Conservation (phyloP, 2,888 invertebrate genomes). For the Amblyjoppa proteus region DNA sequence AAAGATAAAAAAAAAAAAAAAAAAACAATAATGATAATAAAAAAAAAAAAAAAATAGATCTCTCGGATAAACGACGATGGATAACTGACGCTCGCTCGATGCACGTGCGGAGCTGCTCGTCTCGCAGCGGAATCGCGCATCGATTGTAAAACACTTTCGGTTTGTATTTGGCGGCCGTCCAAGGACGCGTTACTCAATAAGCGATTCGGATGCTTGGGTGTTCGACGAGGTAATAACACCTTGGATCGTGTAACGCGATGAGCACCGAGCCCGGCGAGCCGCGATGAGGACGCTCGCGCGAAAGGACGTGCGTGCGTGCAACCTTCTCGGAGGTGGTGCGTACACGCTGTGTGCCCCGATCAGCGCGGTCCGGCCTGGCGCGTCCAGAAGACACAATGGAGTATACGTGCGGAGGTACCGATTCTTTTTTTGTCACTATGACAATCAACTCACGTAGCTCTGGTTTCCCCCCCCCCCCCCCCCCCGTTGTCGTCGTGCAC, state of each 20-base stretch:
- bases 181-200: constrained; percentile 78
- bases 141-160: constrained; percentile 75
- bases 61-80: background rate
- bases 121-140: constrained; percentile 56
- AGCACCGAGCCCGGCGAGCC: constrained; percentile 9
- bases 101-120: constrained; percentile 12
- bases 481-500: constrained; percentile 17
- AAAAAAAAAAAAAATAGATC: background rate
- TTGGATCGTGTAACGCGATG: constrained; percentile 49
- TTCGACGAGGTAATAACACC: constrained; percentile 41
- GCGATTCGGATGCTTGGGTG: constrained; percentile 36
- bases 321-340: constrained; percentile 40
- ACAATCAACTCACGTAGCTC: constrained; percentile 75
- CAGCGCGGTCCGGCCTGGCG: background rate
- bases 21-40: background rate
- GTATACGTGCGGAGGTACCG: constrained; percentile 44
- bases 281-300: constrained; percentile 39
- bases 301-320: constrained; percentile 42
- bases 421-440: constrained; percentile 40
- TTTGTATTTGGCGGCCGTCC: constrained; percentile 78
- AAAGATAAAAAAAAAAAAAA: background rate
- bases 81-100: background rate
- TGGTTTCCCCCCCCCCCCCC: constrained; percentile 21
- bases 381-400: constrained; percentile 47
- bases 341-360: constrained; percentile 6